A percentile compares a stretch with the other conserved stretches of the same genome.
Evolutionary conservation across 2,888 invertebrate genomes (phyloP).

Genomic region (Epirrhoe tristata): DNA sequence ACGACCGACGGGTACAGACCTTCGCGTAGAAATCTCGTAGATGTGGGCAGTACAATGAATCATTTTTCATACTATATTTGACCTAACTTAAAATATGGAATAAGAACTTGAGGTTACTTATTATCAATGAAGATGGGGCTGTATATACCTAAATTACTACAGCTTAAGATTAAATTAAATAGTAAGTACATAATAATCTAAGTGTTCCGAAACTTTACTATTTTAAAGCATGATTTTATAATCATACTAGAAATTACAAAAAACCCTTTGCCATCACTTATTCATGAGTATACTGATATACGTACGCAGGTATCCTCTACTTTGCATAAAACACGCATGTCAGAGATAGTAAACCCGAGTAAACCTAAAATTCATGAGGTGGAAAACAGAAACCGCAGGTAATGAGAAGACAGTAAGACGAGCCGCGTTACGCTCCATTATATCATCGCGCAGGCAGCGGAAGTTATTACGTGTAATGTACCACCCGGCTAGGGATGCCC

Average conservation of each 20-base stretch:
- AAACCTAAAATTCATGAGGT: conserved; percentile 25
- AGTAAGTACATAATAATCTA: no score
- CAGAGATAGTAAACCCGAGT: conserved; percentile 22
- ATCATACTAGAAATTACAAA: no score
- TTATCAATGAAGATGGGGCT: not conserved
- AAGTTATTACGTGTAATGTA: conserved; percentile 76
- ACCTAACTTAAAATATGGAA: not conserved
- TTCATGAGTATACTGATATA: not conserved
- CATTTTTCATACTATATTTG: not conserved
- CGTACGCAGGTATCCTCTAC: not conserved
- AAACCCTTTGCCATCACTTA: no score
- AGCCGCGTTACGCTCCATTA: conserved; percentile 63
- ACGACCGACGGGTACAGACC: conserved; percentile 3
- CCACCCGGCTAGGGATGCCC: conserved; percentile 51
- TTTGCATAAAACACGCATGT: conserved; percentile 17
- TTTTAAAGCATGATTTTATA: not conserved
- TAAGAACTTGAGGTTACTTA: not conserved
- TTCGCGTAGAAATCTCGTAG: conserved; percentile 11
- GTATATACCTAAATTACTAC: no score
- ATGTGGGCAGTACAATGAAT: not conserved
- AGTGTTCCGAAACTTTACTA: not conserved
- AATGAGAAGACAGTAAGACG: conserved; percentile 55
- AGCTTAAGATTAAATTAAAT: no score
- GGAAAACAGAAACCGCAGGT: conserved; percentile 51
- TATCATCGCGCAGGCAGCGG: conserved; percentile 62